Percentiles rank a stretch among this genome's conserved stretches.
Conservation (phyloP, 2,113 vertebrate genomes). For the Grammomys dolichurus region DNA sequence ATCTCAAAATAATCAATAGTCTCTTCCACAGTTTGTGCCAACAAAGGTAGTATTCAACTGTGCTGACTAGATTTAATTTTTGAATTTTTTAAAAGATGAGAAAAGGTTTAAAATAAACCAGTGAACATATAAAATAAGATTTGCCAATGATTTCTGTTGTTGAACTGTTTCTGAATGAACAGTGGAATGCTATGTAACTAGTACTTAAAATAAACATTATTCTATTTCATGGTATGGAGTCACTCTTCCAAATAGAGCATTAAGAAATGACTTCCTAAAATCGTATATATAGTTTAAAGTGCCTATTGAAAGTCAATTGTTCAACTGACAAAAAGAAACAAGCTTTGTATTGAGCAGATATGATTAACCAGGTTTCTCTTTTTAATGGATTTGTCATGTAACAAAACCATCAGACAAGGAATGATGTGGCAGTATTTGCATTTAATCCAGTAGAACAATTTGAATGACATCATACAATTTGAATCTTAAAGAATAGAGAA, state of each 20-base stretch:
- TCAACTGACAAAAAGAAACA: not conserved
- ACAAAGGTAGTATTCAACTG: not conserved
- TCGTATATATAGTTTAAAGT: constrained; percentile 45
- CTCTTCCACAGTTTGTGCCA: not conserved
- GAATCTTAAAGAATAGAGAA: not conserved
- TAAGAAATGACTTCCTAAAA: constrained; percentile 43
- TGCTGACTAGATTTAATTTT: not conserved
- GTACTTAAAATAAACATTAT: not conserved
- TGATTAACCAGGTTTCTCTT: constrained; percentile 50
- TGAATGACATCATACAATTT: constrained; percentile 43
- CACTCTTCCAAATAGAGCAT: not conserved
- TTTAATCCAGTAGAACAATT: constrained; percentile 50
- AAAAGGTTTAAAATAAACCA: not conserved
- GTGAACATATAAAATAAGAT: not conserved
- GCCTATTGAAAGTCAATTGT: constrained; percentile 33
- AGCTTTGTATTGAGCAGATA: constrained; percentile 40
- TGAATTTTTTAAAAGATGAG: not conserved
- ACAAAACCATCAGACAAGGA: constrained; percentile 40
- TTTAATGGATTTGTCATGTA: constrained; percentile 65
- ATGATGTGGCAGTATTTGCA: constrained; percentile 42
- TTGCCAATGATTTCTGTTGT: not conserved
- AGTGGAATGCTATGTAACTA: not conserved
- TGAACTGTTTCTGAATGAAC: not conserved
- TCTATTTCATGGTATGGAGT: not conserved
- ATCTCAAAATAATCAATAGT: not conserved